phyloP scores from a whole-genome alignment of 2,113 vertebrate genomes.

The Trematocara stigmaticum region DNA sequence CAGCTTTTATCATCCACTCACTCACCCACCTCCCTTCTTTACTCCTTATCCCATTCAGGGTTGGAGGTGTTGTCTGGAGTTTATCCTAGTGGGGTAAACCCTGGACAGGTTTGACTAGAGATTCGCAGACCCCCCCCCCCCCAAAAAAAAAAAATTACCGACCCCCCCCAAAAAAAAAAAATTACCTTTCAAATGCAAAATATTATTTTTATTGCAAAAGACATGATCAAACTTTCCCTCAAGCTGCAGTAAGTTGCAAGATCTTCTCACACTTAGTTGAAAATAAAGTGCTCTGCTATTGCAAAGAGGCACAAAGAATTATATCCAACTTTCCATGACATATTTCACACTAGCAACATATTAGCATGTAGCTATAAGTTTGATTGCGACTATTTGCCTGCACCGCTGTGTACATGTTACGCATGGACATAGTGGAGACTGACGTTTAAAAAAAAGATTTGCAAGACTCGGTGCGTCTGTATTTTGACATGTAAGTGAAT shows the following conservation, averaged over 20 bases:
- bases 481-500: not conserved
- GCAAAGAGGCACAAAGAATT: not conserved
- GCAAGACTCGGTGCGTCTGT: not conserved
- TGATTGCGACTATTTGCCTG: not conserved
- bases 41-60: not conserved
- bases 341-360: not conserved
- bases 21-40: not conserved
- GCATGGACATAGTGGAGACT: not conserved
- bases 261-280: not conserved
- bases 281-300: not conserved
- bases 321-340: not conserved
- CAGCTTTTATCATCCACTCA: not conserved
- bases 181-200: not conserved
- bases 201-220: not conserved
- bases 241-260: not conserved
- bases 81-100: not conserved
- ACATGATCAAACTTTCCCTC: not conserved
- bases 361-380: not conserved
- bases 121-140: not conserved
- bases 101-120: not conserved
- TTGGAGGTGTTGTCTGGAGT: not conserved
- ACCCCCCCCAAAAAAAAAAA: too few species aligned
- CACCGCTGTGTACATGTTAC: not conserved
- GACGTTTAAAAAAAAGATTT: too few species aligned
- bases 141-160: too few species aligned